These are phyloP conservation scores for Drosophila ohnishii DNA, from an alignment of 1,140 invertebrate species.

Conservation along the genomic window DNA sequence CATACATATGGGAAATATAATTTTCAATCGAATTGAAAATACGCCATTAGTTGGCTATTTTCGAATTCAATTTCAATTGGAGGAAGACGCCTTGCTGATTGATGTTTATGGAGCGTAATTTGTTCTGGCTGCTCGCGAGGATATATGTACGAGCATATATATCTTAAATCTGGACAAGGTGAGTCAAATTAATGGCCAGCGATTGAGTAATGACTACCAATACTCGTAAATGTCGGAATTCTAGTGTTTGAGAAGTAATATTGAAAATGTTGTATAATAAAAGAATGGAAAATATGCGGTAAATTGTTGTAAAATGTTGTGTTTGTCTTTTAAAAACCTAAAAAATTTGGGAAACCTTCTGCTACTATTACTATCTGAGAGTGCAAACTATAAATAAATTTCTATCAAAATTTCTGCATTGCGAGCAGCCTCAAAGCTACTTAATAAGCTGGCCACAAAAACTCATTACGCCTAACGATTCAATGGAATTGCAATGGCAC, in stretches of 20 bases:
- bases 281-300: not conserved
- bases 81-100: constrained; percentile 38
- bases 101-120: constrained; percentile 58
- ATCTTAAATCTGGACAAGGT: constrained; percentile 36
- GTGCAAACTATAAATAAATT: constrained; percentile 5
- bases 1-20: constrained; percentile 18
- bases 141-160: constrained; percentile 12
- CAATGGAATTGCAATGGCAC: constrained; percentile 25
- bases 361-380: not conserved
- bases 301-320: too few species aligned
- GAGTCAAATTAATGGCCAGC: constrained; percentile 26
- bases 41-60: constrained; percentile 41
- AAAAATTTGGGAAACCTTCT: not conserved
- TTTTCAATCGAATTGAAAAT: constrained; percentile 48
- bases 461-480: constrained; percentile 65
- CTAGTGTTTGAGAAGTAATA: constrained; percentile 4
- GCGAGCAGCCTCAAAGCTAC: constrained; percentile 19
- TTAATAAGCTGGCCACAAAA: constrained; percentile 53
- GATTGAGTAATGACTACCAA: constrained; percentile 30
- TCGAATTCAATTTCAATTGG: constrained; percentile 43
- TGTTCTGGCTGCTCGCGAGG: constrained; percentile 29
- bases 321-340: too few species aligned
- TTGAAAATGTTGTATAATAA: constrained; percentile 3
- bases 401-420: constrained; percentile 30
- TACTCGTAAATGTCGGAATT: constrained; percentile 23